A percentile compares a stretch with the other conserved stretches of the same genome.
Conservation (phyloP, 2,888 invertebrate genomes). For the Ametastegia equiseti region DNA sequence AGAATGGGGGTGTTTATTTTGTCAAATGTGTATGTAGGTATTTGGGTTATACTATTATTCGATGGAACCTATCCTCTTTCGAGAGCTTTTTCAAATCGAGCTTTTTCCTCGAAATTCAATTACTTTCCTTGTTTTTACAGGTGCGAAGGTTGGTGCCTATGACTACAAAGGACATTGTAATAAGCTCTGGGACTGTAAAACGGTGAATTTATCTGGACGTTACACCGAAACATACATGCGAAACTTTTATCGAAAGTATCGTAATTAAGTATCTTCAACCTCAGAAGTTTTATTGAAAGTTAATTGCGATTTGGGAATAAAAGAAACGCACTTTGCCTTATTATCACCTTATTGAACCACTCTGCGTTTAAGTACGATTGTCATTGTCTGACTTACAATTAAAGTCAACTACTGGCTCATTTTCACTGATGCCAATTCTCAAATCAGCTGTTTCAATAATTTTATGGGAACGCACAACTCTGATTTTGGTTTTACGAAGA, state of each 20-base stretch:
- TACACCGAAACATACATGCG: background rate
- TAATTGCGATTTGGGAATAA: too few species aligned
- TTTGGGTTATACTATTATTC: background rate
- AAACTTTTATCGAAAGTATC: background rate
- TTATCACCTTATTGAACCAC: background rate
- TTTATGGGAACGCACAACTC: too few species aligned
- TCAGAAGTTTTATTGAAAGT: background rate
- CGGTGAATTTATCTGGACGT: background rate
- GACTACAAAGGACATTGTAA: background rate
- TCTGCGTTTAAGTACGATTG: too few species aligned
- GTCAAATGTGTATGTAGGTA: background rate
- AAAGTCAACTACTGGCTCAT: too few species aligned
- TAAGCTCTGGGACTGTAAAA: background rate
- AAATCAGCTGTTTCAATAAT: too few species aligned
- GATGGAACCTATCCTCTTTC: background rate
- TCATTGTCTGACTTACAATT: too few species aligned
- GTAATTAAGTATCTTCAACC: background rate
- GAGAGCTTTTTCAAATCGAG: background rate
- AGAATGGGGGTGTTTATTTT: background rate
- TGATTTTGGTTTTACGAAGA: too few species aligned
- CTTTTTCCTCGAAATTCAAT: slow-evolving; percentile 12
- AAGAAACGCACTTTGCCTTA: too few species aligned
- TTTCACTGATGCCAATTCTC: background rate
- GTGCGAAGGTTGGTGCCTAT: background rate
- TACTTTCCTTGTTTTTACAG: slow-evolving; percentile 4